These are phyloP conservation scores for Cebus imitator DNA, from an alignment of 2,113 vertebrate genomes.

Conservation along the genomic window DNA sequence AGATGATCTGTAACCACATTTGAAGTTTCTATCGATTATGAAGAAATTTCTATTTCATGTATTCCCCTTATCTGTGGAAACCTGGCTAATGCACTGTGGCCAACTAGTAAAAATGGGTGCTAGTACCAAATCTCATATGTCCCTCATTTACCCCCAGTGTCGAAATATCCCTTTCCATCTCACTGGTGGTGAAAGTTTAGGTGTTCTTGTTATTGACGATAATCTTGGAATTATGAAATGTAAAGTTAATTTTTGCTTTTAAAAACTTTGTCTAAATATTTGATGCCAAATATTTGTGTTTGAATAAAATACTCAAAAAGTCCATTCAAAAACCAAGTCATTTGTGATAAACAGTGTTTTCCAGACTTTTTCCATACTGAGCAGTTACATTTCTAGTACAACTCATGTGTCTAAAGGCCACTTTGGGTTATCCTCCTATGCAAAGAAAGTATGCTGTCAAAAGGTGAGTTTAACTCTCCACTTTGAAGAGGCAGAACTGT, in stretches of 20 bases:
- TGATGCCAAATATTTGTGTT: neutral
- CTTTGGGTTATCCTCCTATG: neutral
- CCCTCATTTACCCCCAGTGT: neutral
- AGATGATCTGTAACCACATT: neutral
- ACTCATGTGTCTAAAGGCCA: neutral
- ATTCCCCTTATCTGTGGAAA: neutral
- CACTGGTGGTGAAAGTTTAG: neutral
- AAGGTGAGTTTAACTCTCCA: neutral
- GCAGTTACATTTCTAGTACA: neutral
- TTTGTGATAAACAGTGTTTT: neutral
- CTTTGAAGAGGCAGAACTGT: neutral
- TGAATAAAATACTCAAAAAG: neutral
- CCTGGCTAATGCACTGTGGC: neutral
- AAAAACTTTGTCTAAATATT: neutral
- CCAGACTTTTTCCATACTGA: neutral
- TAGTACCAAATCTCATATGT: neutral
- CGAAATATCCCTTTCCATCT: neutral
- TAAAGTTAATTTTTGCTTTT: neutral
- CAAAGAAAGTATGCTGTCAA: neutral
- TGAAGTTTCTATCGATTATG: neutral
- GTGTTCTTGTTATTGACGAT: neutral
- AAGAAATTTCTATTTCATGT: neutral
- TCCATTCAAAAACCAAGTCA: neutral
- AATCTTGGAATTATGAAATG: neutral
- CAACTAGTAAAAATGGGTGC: neutral